A percentile compares a stretch with the other conserved stretches of the same genome.
Evolutionary conservation across 1,140 invertebrate genomes (phyloP).

Genomic region (Sweltsa coloradensis): DNA sequence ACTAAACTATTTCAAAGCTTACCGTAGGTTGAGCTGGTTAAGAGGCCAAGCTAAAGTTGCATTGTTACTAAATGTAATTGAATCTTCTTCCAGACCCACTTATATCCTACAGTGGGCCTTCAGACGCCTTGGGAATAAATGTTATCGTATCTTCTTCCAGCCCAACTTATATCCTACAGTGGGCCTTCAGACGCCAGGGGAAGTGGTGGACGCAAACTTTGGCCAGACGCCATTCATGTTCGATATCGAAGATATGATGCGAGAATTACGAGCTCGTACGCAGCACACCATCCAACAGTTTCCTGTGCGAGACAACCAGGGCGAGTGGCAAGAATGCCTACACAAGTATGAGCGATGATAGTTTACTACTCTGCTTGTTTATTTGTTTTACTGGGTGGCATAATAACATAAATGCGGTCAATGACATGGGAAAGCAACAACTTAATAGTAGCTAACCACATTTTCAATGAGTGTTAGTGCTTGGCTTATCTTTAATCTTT

Average conservation of each 20-base stretch:
- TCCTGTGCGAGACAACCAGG: constrained; percentile 72
- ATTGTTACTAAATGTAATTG: no score
- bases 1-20: no score
- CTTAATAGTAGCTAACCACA: no score
- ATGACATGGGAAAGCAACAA: no score
- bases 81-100: not conserved
- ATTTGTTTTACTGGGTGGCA: no score
- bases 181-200: constrained; percentile 94
- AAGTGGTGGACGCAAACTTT: constrained; percentile 98
- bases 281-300: constrained; percentile 74
- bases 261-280: constrained; percentile 72
- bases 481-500: no score
- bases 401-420: no score
- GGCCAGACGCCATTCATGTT: constrained; percentile 95
- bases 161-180: constrained; percentile 95
- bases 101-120: not conserved
- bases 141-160: constrained; percentile 40
- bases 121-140: not conserved
- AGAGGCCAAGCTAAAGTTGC: no score
- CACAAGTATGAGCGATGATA: constrained; percentile 67
- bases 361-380: no score
- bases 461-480: no score
- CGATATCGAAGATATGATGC: constrained; percentile 95
- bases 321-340: constrained; percentile 82
- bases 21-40: no score